These are phyloP conservation scores for Micoletzkya japonica DNA, from an alignment of 2,888 invertebrate genomes.

Conservation along the genomic window DNA sequence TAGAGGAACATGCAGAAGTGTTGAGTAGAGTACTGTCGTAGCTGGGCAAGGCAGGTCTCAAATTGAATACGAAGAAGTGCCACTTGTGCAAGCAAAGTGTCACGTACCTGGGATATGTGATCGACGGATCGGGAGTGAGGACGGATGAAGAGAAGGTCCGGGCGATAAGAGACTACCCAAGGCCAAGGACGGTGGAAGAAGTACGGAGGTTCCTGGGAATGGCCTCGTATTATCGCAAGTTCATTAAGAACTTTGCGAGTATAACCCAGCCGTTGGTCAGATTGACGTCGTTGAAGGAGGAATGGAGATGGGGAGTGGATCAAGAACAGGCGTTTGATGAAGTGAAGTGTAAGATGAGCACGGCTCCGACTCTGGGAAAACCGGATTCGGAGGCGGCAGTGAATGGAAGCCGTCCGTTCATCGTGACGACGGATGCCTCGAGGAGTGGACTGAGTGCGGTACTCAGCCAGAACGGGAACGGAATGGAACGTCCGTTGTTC, in stretches of 20 bases:
- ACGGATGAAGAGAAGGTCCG: neutral
- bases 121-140: neutral
- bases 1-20: slow-evolving; percentile 1
- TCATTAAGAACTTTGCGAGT: neutral
- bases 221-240: neutral
- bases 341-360: neutral
- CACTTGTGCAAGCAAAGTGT: neutral
- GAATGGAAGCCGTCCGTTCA: slow-evolving; percentile 2
- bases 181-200: neutral
- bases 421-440: slow-evolving; percentile 3
- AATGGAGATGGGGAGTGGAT: neutral
- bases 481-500: neutral
- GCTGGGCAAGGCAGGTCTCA: neutral
- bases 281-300: slow-evolving; percentile 2
- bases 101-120: slow-evolving; percentile 1
- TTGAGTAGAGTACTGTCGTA: neutral
- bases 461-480: neutral
- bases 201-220: neutral
- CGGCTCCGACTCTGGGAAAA: neutral
- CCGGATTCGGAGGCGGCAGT: neutral
- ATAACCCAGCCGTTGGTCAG: neutral
- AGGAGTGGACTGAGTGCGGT: neutral
- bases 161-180: neutral
- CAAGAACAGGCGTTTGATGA: neutral
- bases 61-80: slow-evolving; percentile 10